Conservation (phyloP, 2,888 invertebrate species). For the Trissonchulus sp. region DNA sequence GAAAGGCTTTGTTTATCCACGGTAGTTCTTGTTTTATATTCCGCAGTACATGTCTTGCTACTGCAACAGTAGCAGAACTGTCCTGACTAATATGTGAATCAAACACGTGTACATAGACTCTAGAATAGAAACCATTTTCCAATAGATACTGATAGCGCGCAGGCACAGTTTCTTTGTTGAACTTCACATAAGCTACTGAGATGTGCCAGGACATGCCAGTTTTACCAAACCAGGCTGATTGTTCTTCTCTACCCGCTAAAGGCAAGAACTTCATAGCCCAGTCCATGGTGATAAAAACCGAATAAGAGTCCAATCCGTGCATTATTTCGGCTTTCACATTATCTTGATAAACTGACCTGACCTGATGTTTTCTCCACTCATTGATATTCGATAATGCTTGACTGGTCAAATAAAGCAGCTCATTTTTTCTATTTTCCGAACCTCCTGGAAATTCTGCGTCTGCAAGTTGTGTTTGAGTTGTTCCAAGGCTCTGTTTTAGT, state of each 20-base stretch:
- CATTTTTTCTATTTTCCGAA: not conserved
- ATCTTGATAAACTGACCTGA: constrained; percentile 9
- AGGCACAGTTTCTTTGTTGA: not conserved
- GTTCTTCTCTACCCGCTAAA: not conserved
- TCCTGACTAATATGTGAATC: not conserved
- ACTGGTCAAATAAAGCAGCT: not conserved
- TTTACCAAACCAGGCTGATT: constrained; percentile 18
- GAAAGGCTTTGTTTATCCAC: not conserved
- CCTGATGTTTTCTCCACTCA: not conserved
- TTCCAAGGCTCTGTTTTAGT: not conserved
- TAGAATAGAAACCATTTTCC: not conserved
- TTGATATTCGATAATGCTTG: not conserved
- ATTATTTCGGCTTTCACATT: not conserved
- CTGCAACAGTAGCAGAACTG: not conserved
- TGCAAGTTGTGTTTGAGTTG: not conserved
- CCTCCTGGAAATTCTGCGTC: not conserved
- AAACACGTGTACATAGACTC: not conserved
- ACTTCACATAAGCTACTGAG: not conserved
- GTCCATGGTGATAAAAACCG: no score
- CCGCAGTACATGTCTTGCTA: not conserved
- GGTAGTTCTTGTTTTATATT: not conserved
- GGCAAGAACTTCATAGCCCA: constrained; percentile 14
- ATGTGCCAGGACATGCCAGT: constrained; percentile 8
- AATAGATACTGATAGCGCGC: no score
- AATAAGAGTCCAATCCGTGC: no score